These are phyloP conservation scores for Hippocampus zosterae DNA, from an alignment of 2,113 vertebrate genomes.

Conservation along the genomic window DNA sequence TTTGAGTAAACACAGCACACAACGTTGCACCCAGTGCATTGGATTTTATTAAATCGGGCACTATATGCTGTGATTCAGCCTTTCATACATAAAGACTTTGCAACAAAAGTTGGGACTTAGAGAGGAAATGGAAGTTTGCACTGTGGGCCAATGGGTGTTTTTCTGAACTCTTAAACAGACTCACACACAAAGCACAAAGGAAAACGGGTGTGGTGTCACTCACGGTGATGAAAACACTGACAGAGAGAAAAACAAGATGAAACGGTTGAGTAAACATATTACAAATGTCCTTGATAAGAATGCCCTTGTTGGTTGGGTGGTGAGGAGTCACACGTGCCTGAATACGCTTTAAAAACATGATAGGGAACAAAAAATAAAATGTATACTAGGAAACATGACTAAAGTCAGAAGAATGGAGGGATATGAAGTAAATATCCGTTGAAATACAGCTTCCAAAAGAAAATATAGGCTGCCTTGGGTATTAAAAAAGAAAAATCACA, in stretches of 20 bases:
- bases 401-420: background rate
- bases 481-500: background rate
- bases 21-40: background rate
- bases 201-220: conserved; percentile 5
- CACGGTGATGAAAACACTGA: conserved; percentile 5
- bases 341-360: background rate
- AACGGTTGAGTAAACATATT: conserved; percentile 5
- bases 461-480: background rate
- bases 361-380: background rate
- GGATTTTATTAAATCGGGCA: background rate
- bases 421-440: background rate
- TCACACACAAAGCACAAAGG: conserved; percentile 7
- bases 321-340: background rate
- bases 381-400: background rate
- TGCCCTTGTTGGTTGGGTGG: background rate
- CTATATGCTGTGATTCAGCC: background rate
- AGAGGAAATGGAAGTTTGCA: background rate
- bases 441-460: background rate
- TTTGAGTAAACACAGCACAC: background rate
- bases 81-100: background rate
- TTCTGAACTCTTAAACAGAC: conserved; percentile 3
- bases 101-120: background rate
- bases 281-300: conserved; percentile 1
- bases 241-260: conserved; percentile 14
- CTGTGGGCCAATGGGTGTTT: background rate